Base-by-base conservation (phyloP, 2,888 invertebrate genomes). In the Lepidochitona cinerea region DNA sequence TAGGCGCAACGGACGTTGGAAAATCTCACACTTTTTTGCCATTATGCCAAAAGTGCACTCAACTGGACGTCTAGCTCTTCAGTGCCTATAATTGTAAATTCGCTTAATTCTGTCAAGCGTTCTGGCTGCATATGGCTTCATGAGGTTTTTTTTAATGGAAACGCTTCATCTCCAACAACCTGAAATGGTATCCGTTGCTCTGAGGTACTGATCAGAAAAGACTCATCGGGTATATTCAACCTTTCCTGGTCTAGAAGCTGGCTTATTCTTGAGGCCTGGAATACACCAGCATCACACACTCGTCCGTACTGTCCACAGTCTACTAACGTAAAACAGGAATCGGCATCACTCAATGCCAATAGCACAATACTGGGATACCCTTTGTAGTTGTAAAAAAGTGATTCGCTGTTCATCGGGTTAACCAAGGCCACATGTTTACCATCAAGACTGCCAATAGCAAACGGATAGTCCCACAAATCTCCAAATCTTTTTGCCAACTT, bases 381-480 rank as follows among this genome's bases (percentile, higher is more conserved):
- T 68, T 72, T 72, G 36, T 67, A 41, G 49, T 67, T 72, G 26
- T 54, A 54, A 26, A 70, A 70, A 23, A 52, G 41, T 32, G 35
- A 68, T 67, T n/a, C n/a, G n/a, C n/a, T n/a, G n/a, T n/a, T n/a
- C n/a, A n/a, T n/a, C n/a, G n/a, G n/a, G n/a, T n/a, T n/a, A n/a
- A n/a, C n/a, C n/a, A n/a, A n/a, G n/a, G n/a, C n/a, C n/a, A n/a
- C n/a, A 49, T 68, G 68, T 53, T 72, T 67, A 26, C 68, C 72
- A 72, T 72, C 67, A 49, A 53, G 52, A 33, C 33, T n/a, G 26
- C 72, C 72, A 72, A 72, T 67, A 36, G 72, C 67, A 67, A 72
- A 72, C n/a, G 72, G 72, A 66, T 72, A 72, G 49, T 68, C 72
- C 72, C 72, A 72, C 52, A 67, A 68, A 52, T 67, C 53, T 52